Evolutionary conservation across 2,113 vertebrate genomes (phyloP).

Genomic region (Ailuropoda melanoleuca): DNA sequence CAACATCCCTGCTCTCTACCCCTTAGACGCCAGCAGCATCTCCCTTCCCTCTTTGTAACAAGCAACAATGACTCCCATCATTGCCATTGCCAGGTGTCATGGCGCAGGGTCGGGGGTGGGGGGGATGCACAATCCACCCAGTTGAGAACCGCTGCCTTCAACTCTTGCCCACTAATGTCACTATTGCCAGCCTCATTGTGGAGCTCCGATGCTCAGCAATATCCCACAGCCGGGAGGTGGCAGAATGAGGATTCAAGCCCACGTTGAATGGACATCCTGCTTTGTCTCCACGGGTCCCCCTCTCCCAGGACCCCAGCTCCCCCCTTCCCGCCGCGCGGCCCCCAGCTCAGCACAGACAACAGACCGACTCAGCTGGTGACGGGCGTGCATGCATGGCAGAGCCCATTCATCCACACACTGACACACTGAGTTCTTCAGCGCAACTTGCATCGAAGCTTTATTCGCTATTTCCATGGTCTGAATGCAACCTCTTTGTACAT

Average conservation of each 20-base stretch:
- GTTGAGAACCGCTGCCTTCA: neutral
- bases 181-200: accelerated
- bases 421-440: accelerated
- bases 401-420: neutral
- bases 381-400: neutral
- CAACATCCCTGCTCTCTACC: neutral
- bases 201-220: neutral
- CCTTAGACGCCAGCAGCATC: neutral
- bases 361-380: neutral
- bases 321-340: accelerated
- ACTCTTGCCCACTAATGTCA: accelerated
- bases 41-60: neutral
- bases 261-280: neutral
- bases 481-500: constrained; percentile 17
- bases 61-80: neutral
- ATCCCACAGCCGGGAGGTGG: neutral
- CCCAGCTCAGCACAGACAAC: neutral
- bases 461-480: neutral
- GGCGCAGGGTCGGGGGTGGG: neutral
- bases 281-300: neutral
- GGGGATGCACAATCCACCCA: neutral
- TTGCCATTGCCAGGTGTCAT: accelerated
- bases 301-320: neutral
- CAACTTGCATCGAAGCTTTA: constrained; percentile 50
- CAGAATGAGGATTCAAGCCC: neutral